phyloP scores from a whole-genome alignment of 2,113 vertebrate species.

The Serinus canaria region DNA sequence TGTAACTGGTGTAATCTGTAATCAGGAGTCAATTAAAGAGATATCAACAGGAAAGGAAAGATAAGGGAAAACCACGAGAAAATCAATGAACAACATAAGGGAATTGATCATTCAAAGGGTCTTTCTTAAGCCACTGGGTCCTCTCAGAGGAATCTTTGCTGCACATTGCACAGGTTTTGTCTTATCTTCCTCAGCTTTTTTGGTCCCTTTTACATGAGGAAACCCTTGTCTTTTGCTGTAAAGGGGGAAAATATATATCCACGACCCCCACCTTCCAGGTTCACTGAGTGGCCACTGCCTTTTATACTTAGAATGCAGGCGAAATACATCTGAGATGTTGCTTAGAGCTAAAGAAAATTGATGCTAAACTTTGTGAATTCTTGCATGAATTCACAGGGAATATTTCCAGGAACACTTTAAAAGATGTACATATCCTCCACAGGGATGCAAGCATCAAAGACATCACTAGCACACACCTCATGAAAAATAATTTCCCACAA shows the following conservation, averaged over 20 bases:
- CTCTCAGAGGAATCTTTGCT: neutral
- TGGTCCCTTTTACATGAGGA: neutral
- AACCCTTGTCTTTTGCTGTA: neutral
- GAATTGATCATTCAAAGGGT: slow-evolving; percentile 29
- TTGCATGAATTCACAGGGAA: neutral
- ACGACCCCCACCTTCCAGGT: neutral
- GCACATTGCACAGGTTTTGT: neutral
- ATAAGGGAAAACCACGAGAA: slow-evolving; percentile 39
- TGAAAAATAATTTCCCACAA: slow-evolving; percentile 15
- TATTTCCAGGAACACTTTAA: neutral
- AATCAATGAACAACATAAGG: slow-evolving; percentile 56
- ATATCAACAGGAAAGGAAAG: slow-evolving; percentile 47
- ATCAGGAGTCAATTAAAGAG: slow-evolving; percentile 61
- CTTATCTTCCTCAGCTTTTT: neutral
- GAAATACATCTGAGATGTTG: neutral
- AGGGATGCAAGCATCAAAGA: neutral
- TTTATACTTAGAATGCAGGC: neutral
- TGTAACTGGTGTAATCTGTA: slow-evolving; percentile 57
- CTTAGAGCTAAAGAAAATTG: slow-evolving; percentile 1
- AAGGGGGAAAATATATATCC: neutral
- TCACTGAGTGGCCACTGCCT: neutral
- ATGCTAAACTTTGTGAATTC: slow-evolving; percentile 13
- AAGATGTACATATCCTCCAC: neutral
- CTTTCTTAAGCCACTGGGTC: slow-evolving; percentile 16
- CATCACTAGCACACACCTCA: neutral